Evolutionary conservation across 2,888 invertebrate species (phyloP).

Genomic region (Polydrusus cervinus): DNA sequence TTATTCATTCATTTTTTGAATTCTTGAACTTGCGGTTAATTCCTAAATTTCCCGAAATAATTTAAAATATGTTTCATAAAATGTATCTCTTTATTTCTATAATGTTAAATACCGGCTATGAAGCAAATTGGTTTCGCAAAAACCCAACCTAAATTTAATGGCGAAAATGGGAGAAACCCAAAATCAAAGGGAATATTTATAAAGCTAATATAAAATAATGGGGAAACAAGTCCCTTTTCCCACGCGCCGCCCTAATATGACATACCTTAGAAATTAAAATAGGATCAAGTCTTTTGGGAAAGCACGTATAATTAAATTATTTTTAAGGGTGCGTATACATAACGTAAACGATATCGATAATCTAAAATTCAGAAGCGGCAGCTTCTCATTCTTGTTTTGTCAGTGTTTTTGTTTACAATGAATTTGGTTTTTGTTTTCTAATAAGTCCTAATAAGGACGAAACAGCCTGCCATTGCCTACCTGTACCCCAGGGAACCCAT

Average conservation of each 20-base stretch:
- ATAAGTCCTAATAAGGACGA: no score
- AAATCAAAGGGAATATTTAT: constrained; percentile 21
- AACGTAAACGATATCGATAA: no score
- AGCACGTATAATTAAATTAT: constrained; percentile 24
- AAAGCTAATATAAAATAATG: constrained; percentile 22
- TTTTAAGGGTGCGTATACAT: constrained; percentile 1
- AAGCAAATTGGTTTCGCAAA: neutral
- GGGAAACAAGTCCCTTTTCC: constrained; percentile 9
- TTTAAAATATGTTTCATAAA: neutral
- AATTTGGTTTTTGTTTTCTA: no score
- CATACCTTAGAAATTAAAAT: constrained; percentile 13
- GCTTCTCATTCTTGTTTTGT: no score
- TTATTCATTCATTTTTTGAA: no score
- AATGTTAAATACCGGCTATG: neutral
- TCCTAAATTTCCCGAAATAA: no score
- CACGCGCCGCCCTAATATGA: neutral
- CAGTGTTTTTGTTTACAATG: no score
- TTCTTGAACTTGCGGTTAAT: no score
- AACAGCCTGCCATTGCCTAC: no score
- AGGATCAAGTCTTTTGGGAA: neutral
- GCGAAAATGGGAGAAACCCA: neutral
- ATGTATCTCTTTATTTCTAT: neutral
- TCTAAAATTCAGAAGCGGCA: no score
- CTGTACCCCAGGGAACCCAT: no score
- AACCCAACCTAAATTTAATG: neutral